Conservation (phyloP, 1,140 invertebrate species). For the Pseudomyrmex concolor region DNA sequence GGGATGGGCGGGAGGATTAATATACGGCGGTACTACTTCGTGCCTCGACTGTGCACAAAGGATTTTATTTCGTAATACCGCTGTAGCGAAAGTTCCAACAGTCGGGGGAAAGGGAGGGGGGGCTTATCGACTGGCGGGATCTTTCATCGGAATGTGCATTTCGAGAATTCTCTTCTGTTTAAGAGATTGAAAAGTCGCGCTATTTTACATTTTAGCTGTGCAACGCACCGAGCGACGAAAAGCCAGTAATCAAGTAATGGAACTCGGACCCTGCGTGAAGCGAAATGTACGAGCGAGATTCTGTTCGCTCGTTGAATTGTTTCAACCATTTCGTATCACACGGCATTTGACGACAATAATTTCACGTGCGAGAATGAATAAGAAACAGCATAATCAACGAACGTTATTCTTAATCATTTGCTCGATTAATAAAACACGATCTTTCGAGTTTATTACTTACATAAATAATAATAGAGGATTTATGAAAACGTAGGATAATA, state of each 20-base stretch:
- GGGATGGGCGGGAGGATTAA: conserved; percentile 24
- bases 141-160: conserved; percentile 1
- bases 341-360: not conserved
- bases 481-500: too few species aligned
- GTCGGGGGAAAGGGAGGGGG: too few species aligned
- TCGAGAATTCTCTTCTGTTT: conserved; percentile 34
- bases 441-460: not conserved
- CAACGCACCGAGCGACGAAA: not conserved
- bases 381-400: not conserved
- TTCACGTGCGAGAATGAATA: not conserved
- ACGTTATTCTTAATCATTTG: not conserved
- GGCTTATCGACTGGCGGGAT: not conserved
- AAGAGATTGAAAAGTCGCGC: conserved; percentile 8
- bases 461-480: too few species aligned
- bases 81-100: not conserved
- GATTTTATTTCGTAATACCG: conserved; percentile 13
- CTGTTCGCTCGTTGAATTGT: conserved; percentile 19
- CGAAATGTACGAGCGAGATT: conserved; percentile 2
- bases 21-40: not conserved
- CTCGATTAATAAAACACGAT: not conserved
- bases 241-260: conserved; percentile 47
- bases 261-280: conserved; percentile 17
- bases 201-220: conserved; percentile 29
- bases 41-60: not conserved
- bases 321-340: conserved; percentile 5